phyloP scores from a whole-genome alignment of 1,140 invertebrate genomes.

The Asobara japonica region DNA sequence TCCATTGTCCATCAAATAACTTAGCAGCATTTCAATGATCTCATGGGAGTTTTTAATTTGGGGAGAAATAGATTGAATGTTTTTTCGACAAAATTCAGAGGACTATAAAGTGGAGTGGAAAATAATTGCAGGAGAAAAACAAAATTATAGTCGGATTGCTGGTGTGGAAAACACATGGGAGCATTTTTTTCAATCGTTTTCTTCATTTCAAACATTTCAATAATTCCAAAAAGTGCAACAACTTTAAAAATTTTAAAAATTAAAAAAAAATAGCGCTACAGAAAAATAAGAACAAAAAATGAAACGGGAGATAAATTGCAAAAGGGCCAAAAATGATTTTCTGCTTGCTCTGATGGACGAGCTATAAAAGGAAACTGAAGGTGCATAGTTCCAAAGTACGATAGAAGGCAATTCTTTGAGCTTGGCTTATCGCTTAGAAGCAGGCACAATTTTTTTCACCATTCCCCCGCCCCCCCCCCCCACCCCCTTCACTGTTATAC shows the following conservation, averaged over 20 bases:
- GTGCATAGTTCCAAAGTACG: slow-evolving; percentile 44
- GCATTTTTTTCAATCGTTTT: no score
- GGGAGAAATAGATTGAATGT: not conserved
- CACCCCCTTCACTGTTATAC: not conserved
- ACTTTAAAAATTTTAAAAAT: no score
- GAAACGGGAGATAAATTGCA: not conserved
- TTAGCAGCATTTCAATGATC: not conserved
- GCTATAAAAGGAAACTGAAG: slow-evolving; percentile 41
- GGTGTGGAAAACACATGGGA: no score
- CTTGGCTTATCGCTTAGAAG: slow-evolving; percentile 53
- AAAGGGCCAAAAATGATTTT: slow-evolving; percentile 1
- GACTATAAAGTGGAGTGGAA: no score
- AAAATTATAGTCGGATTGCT: no score
- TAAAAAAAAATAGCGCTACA: no score
- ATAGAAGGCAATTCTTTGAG: slow-evolving; percentile 53
- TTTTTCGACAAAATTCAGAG: no score
- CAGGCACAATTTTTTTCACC: slow-evolving; percentile 51
- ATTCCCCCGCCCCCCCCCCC: slow-evolving; percentile 36
- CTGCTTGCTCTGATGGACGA: slow-evolving; percentile 20
- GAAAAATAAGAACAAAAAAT: no score
- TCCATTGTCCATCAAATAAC: not conserved
- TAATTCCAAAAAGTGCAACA: no score
- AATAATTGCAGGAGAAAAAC: no score
- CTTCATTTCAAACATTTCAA: no score
- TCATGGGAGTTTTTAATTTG: not conserved